These are phyloP conservation scores for Agriopis marginaria DNA, from an alignment of 2,888 invertebrate species.

Conservation along the genomic window DNA sequence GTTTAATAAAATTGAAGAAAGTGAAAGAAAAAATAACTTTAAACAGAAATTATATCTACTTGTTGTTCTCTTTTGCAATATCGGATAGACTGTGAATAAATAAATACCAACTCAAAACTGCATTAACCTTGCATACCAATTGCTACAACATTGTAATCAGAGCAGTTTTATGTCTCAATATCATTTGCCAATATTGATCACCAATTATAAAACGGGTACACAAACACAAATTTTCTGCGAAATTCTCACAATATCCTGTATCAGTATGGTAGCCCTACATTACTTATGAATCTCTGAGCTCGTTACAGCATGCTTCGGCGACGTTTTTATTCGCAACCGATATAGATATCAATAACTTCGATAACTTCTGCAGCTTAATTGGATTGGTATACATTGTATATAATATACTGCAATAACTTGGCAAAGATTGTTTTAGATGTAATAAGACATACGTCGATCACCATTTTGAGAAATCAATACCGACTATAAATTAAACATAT, in stretches of 20 bases:
- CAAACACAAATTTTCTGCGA: conserved; percentile 22
- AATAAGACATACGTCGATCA: no score
- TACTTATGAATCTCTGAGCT: conserved; percentile 26
- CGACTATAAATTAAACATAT: no score
- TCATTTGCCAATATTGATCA: conserved; percentile 24
- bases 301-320: conserved; percentile 20
- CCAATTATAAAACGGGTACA: conserved; percentile 32
- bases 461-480: no score
- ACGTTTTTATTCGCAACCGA: conserved; percentile 19
- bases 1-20: no score
- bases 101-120: conserved; percentile 9
- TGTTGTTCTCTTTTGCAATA: background rate
- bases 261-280: conserved; percentile 33
- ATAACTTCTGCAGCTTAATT: conserved; percentile 18
- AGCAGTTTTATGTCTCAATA: conserved; percentile 33
- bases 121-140: conserved; percentile 6
- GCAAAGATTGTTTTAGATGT: no score
- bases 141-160: conserved; percentile 14
- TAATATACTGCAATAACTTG: no score
- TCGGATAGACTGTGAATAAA: background rate
- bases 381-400: conserved; percentile 6
- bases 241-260: conserved; percentile 39
- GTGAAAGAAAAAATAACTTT: no score
- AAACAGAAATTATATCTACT: no score
- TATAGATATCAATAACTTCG: conserved; percentile 18